A percentile compares a stretch with the other conserved stretches of the same genome.
Evolutionary conservation across 2,113 vertebrate species (phyloP).

Genomic region (Rhinolophus sinicus): DNA sequence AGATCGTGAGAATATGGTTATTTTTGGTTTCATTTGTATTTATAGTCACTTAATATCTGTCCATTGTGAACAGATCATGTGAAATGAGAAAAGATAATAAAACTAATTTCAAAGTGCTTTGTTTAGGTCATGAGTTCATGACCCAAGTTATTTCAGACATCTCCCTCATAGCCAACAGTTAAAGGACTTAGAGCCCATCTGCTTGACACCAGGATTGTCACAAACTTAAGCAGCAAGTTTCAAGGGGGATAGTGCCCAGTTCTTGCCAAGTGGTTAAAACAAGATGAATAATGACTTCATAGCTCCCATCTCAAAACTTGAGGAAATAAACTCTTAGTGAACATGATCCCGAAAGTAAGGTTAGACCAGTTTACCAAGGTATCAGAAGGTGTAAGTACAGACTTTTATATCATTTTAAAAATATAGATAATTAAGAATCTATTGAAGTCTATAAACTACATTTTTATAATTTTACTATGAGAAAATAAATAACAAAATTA

Average conservation of each 20-base stretch:
- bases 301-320: background rate
- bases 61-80: background rate
- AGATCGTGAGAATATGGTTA: background rate
- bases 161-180: background rate
- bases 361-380: background rate
- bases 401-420: background rate
- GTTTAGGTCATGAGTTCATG: background rate
- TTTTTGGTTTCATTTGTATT: background rate
- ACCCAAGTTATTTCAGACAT: background rate
- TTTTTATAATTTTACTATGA: background rate
- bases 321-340: background rate
- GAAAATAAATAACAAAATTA: background rate
- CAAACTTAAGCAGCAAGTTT: background rate
- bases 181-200: background rate
- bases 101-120: background rate
- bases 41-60: background rate
- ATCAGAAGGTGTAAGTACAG: background rate
- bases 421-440: background rate
- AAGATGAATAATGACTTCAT: slow-evolving; percentile 13
- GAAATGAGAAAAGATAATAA: background rate
- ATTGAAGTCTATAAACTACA: background rate
- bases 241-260: background rate
- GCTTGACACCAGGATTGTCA: background rate
- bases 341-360: background rate
- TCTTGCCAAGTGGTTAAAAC: background rate